Evolutionary conservation across 1,140 invertebrate species (phyloP).

Genomic region (Drosophila tropicalis): DNA sequence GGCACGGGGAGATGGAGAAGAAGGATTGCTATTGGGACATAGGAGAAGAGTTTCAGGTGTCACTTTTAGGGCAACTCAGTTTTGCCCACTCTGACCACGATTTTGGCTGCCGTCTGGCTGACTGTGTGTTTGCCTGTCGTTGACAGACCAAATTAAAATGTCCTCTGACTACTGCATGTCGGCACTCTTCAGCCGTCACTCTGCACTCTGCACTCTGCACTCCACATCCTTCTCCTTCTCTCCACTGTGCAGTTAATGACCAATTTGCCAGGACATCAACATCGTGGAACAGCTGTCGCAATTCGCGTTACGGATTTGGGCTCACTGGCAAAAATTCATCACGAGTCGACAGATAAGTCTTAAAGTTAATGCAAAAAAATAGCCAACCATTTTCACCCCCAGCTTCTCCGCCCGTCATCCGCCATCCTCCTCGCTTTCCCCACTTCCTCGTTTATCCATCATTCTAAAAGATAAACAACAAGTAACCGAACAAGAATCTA

Average conservation of each 20-base stretch:
- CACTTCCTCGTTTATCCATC: not conserved
- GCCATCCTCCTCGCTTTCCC: no score
- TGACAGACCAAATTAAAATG: constrained; percentile 81
- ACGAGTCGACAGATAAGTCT: constrained; percentile 49
- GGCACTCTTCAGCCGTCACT: constrained; percentile 21
- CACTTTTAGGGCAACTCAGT: constrained; percentile 64
- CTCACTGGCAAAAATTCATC: constrained; percentile 46
- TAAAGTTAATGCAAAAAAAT: constrained; percentile 51
- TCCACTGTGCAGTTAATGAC: constrained; percentile 65
- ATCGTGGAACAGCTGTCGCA: constrained; percentile 57
- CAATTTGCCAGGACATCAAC: constrained; percentile 62
- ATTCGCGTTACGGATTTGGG: constrained; percentile 57
- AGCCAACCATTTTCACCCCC: not conserved
- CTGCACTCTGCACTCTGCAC: constrained; percentile 16
- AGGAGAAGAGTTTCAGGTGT: constrained; percentile 54
- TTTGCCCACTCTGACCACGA: constrained; percentile 51
- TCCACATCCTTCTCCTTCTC: not conserved
- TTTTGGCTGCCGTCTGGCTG: constrained; percentile 28
- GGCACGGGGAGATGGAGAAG: no score
- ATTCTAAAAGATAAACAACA: constrained; percentile 20
- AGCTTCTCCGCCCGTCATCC: no score
- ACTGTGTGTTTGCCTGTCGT: constrained; percentile 62
- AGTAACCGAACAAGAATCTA: constrained; percentile 29
- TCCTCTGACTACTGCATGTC: constrained; percentile 40
- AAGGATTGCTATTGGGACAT: not conserved